Evolutionary conservation across 2,797 vertebrate genomes (phyloP), one percentile per base, ranked within the genome.

Genomic region (Taeniopygia guttata): DNA sequence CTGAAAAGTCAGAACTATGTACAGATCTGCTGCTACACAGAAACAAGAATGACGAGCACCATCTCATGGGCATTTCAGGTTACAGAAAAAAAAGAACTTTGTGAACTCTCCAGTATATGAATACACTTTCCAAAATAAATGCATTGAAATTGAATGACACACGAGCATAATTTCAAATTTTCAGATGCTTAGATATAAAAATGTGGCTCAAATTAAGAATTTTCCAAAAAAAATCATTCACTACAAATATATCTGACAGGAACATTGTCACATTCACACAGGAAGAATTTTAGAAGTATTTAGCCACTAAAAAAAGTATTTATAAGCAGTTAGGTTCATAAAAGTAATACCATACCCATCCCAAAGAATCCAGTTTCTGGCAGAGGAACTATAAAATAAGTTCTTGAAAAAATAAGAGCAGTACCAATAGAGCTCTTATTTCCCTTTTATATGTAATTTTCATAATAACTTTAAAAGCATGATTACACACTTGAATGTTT

Each of bases 21-120:
- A 88, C 11, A 81, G 54, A 51, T 45, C n/a, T 58, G 75, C 32
- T 64, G 75, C 60, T 86, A 55, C 23, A 88, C 68, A 90, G 73
- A 96, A 97, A 68, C 49, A 56, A 97, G 96, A 97, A 76, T 78
- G 92, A 95, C 96, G 87, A 97, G 95, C 93, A 94, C 95, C 94
- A 97, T 87, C 94, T 97, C 86, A 95, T 94, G 93, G 95, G 75
- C 94, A 94, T 88, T 82, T 80, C 82, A 91, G 95, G 90, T 92
- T 97, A 78, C 68, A 84, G 59, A 32, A 63, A 42, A 42, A 88
- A 77, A 51, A 58, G 3, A 86, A 36, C 55, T 88, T 80, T 1
- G 18, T 48, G 16, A 67, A 46, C 43, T 80, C 43, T 59, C 29
- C 56, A 9, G 7, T 26, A 54, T 4, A 46, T 3, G 1, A 23